Evolutionary conservation across 2,113 vertebrate species (phyloP).

Genomic region (Hipposideros armiger): DNA sequence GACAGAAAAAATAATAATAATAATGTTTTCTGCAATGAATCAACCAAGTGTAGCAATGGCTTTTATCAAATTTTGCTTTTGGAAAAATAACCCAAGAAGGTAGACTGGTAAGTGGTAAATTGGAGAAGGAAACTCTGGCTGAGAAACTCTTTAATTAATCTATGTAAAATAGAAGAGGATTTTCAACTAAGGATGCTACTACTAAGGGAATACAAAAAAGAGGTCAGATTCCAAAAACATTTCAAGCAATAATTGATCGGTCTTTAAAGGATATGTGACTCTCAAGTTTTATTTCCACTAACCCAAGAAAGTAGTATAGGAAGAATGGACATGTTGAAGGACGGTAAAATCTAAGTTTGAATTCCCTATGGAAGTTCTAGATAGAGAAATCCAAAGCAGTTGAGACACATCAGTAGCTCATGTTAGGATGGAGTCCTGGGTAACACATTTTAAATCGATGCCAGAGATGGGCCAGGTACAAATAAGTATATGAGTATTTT

Average conservation of each 20-base stretch:
- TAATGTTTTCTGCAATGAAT: neutral
- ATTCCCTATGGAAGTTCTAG: neutral
- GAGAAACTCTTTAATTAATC: neutral
- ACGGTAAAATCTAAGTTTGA: neutral
- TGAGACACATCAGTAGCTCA: neutral
- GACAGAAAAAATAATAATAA: neutral
- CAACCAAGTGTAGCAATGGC: neutral
- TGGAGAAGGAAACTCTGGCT: neutral
- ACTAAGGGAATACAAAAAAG: neutral
- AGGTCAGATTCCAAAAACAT: neutral
- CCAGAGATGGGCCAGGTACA: neutral
- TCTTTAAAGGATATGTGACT: neutral
- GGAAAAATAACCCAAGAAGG: neutral
- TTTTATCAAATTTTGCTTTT: neutral
- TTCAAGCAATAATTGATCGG: neutral
- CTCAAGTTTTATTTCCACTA: neutral
- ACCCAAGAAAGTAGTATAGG: neutral
- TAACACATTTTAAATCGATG: neutral
- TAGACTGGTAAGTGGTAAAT: neutral
- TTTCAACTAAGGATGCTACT: neutral
- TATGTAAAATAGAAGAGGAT: neutral
- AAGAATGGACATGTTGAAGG: neutral
- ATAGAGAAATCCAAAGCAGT: neutral
- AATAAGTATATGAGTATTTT: neutral
- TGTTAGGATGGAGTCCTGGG: neutral